phyloP scores from a whole-genome alignment of 2,888 invertebrate genomes.

The Microdon myrmicae region DNA sequence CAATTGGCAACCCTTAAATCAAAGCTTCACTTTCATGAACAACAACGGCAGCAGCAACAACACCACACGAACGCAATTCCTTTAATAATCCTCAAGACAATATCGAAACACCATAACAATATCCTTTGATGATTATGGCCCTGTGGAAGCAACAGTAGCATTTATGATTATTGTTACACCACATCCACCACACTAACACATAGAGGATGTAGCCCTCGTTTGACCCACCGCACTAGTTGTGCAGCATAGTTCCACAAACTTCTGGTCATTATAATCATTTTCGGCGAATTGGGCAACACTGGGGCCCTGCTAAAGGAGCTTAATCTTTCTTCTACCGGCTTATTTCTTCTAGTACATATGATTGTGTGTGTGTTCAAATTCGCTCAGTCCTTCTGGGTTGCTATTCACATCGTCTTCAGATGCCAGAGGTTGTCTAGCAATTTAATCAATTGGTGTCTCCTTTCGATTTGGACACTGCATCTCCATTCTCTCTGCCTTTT shows the following conservation, averaged over 20 bases:
- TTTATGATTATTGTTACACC: slow-evolving; percentile 61
- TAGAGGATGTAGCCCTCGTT: slow-evolving; percentile 15
- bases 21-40: slow-evolving; percentile 54
- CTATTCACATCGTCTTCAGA: slow-evolving; percentile 2
- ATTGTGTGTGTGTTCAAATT: not conserved
- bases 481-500: not conserved
- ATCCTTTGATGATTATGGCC: slow-evolving; percentile 65
- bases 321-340: slow-evolving; percentile 34
- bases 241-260: slow-evolving; percentile 33
- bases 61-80: slow-evolving; percentile 59
- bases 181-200: slow-evolving; percentile 28
- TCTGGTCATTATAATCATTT: slow-evolving; percentile 42
- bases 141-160: slow-evolving; percentile 57
- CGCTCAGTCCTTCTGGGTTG: not conserved
- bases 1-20: slow-evolving; percentile 63
- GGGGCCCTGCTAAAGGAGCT: slow-evolving; percentile 30
- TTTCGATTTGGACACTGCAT: too few species aligned
- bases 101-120: slow-evolving; percentile 65
- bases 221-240: not conserved
- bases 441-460: slow-evolving; percentile 39
- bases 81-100: slow-evolving; percentile 66
- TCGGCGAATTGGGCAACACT: slow-evolving; percentile 33
- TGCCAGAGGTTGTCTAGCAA: slow-evolving; percentile 32
- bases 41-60: slow-evolving; percentile 8
- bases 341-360: slow-evolving; percentile 20